A percentile compares a stretch with the other conserved stretches of the same genome.
phyloP scores from a whole-genome alignment of 2,113 vertebrate species.

The Phylloscopus whistleri region DNA sequence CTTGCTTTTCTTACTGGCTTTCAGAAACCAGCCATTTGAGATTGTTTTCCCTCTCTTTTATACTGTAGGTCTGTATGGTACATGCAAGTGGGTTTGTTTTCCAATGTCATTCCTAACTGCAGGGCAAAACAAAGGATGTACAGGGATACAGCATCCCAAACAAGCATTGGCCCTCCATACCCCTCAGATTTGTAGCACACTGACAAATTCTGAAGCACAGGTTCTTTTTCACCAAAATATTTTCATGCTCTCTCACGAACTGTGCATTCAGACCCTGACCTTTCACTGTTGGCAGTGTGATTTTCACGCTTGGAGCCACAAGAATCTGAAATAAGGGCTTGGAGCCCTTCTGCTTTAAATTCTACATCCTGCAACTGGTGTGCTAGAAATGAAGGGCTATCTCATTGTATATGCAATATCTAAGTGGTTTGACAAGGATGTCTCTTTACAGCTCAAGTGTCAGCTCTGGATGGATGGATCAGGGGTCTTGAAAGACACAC shows the following conservation, averaged over 20 bases:
- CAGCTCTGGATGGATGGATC: slow-evolving; percentile 55
- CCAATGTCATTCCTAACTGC: neutral
- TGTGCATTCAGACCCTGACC: neutral
- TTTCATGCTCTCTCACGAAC: neutral
- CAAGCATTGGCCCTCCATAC: neutral
- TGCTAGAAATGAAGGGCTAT: slow-evolving; percentile 22
- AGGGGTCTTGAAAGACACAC: slow-evolving; percentile 34
- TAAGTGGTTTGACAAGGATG: slow-evolving; percentile 49
- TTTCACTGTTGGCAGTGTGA: neutral
- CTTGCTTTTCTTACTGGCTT: neutral
- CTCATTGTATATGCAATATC: slow-evolving; percentile 45
- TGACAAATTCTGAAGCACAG: neutral
- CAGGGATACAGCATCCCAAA: neutral
- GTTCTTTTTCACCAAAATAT: neutral
- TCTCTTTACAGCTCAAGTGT: slow-evolving; percentile 44
- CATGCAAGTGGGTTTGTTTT: neutral
- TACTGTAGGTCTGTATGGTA: neutral
- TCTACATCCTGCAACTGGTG: neutral
- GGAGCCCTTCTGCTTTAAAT: slow-evolving; percentile 38
- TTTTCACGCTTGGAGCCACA: neutral
- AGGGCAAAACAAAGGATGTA: neutral
- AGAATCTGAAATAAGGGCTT: neutral
- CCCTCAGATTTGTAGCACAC: neutral
- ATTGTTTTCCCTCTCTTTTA: neutral
- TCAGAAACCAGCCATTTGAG: neutral